Base-by-base conservation (phyloP, 2,797 vertebrate species). In the Ctenopoma kingsleyae region DNA sequence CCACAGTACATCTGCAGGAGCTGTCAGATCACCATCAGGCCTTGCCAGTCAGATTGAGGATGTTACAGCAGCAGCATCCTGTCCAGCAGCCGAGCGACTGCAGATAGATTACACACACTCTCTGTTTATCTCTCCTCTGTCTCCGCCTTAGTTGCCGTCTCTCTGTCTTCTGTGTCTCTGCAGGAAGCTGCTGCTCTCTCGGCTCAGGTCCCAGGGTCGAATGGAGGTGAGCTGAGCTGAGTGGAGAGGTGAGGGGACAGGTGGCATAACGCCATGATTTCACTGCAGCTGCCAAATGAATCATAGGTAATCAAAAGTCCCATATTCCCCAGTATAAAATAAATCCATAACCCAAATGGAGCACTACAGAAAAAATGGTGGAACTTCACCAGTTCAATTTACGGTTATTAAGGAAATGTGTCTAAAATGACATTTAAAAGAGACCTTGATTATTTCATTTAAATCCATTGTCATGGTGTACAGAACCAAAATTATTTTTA, bases 21-120 rank as follows among this genome's bases (percentile, higher is more conserved):
- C 84, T 87, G 90, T 91, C 90, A 89, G 90, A 93, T 92, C 89
- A 83, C 72, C 89, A 91, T 92, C 92, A 87, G 88, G 71, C 85
- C 90, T 90, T 82, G 87, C 67, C 88, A 82, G 81, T 87, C 90
- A 90, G 90, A 93, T 93, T 93, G 91, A 90, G 83, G 88, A 87
- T 87, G 84, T 87, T 88, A 84, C 83, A 87, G 86, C 89, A 62
- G 88, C 88, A 78, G 88, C 86, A 83, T 86, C 83, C 77, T 84
- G 89, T 91, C 87, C 86, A 72, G 81, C 79, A 89, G 86, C 82
- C 74, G 74, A 79, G 75, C 75, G 47, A 76, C 87, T 83, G 87
- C 82, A 89, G 89, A 90, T 83, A 88, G 83, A 89, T 93, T 90
- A 85, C 80, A 81, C 69, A 52, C 73, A 62, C 74, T 69, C 74